Evolutionary conservation across 2,888 invertebrate genomes (phyloP).

Genomic region (Oegoconia quadripuncta): DNA sequence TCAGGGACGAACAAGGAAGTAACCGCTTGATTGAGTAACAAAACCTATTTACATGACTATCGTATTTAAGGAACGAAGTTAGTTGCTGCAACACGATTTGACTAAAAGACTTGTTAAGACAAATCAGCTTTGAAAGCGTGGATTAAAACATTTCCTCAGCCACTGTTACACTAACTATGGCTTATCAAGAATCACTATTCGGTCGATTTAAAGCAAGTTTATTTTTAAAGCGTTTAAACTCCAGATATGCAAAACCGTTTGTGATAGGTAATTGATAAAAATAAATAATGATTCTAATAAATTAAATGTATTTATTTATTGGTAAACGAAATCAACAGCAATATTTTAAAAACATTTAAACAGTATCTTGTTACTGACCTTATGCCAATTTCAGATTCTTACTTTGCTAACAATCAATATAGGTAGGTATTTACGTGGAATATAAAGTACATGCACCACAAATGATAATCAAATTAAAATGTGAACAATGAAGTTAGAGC

Average conservation of each 20-base stretch:
- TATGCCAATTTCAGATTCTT: no score
- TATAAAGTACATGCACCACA: no score
- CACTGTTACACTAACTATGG: conserved; percentile 16
- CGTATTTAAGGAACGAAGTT: conserved; percentile 28
- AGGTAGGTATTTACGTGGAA: no score
- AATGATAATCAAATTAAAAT: no score
- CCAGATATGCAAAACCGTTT: background rate
- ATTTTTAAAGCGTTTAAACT: conserved; percentile 1
- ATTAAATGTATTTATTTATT: background rate
- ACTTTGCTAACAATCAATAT: no score
- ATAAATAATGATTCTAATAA: no score
- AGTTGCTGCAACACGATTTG: conserved; percentile 19
- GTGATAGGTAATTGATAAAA: no score
- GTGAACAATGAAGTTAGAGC: no score
- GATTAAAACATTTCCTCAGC: conserved; percentile 36
- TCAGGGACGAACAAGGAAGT: conserved; percentile 38
- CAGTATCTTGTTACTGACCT: no score
- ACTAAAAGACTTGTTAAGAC: conserved; percentile 33
- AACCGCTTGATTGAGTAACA: conserved; percentile 31
- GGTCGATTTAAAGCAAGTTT: conserved; percentile 4
- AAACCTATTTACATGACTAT: conserved; percentile 47
- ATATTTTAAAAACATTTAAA: background rate
- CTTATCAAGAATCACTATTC: conserved; percentile 19
- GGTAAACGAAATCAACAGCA: background rate
- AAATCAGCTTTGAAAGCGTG: conserved; percentile 35